phyloP scores from a whole-genome alignment of 2,113 vertebrate genomes.

The Capricornis sumatraensis region DNA sequence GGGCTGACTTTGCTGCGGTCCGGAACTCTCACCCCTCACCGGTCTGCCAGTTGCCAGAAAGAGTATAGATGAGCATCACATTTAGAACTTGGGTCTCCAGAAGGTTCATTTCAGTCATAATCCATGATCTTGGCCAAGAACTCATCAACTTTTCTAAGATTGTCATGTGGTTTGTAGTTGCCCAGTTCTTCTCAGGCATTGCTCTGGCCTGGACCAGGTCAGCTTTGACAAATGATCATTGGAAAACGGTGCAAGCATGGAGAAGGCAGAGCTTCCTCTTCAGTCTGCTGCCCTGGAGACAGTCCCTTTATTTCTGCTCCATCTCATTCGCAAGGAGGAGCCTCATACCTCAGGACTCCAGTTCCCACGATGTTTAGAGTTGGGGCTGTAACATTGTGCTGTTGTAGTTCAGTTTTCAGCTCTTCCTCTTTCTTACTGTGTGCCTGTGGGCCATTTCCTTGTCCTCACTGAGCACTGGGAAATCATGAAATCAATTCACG shows the following conservation, averaged over 20 bases:
- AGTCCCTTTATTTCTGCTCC: background rate
- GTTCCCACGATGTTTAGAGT: background rate
- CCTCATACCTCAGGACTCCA: background rate
- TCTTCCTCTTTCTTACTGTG: background rate
- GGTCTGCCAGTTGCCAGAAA: background rate
- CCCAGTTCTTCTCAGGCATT: background rate
- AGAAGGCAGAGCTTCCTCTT: background rate
- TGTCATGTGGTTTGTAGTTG: background rate
- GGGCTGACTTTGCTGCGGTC: background rate
- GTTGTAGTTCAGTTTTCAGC: background rate
- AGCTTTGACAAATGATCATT: background rate
- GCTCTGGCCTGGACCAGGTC: background rate
- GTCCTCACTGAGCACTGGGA: background rate
- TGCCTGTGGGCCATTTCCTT: background rate
- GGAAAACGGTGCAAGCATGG: background rate
- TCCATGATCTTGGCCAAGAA: background rate
- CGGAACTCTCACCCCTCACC: background rate
- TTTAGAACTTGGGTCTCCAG: background rate
- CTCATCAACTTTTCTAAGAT: background rate
- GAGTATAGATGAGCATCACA: background rate
- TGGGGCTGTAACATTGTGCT: fast-evolving
- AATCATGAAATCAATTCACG: background rate
- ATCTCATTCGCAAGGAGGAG: background rate
- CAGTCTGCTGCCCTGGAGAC: background rate
- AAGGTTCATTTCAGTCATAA: background rate